Evolutionary conservation across 2,888 invertebrate species (phyloP).

Genomic region (Anoplius nigerrimus): DNA sequence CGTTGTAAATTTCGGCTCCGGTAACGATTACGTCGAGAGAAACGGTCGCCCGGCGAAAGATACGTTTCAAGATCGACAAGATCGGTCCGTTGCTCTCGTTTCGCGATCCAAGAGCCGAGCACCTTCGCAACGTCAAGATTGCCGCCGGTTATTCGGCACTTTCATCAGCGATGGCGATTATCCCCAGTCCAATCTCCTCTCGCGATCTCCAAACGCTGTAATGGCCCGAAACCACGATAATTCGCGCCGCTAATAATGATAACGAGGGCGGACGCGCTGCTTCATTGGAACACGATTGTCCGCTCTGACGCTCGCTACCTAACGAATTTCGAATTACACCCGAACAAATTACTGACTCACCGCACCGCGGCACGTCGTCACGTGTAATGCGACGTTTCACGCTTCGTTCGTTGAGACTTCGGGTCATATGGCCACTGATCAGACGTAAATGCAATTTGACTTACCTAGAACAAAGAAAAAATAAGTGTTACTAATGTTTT

Average conservation of each 20-base stretch:
- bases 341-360: slow-evolving; percentile 35
- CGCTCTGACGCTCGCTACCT: background rate
- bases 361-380: background rate
- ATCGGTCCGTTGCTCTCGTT: no score
- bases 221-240: slow-evolving; percentile 18
- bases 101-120: no score
- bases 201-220: slow-evolving; percentile 2
- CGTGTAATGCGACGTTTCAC: no score
- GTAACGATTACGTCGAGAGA: no score
- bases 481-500: no score
- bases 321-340: slow-evolving; percentile 23
- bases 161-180: slow-evolving; percentile 21
- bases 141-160: slow-evolving; percentile 18
- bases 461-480: no score
- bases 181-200: slow-evolving; percentile 24
- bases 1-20: no score
- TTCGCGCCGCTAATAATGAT: slow-evolving; percentile 17
- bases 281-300: background rate
- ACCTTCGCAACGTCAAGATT: slow-evolving; percentile 14
- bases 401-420: no score
- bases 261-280: slow-evolving; percentile 1
- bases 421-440: no score
- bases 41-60: no score
- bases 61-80: no score
- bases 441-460: no score